Evolutionary conservation across 1,140 invertebrate species (phyloP).

Genomic region (Nymphalis io): DNA sequence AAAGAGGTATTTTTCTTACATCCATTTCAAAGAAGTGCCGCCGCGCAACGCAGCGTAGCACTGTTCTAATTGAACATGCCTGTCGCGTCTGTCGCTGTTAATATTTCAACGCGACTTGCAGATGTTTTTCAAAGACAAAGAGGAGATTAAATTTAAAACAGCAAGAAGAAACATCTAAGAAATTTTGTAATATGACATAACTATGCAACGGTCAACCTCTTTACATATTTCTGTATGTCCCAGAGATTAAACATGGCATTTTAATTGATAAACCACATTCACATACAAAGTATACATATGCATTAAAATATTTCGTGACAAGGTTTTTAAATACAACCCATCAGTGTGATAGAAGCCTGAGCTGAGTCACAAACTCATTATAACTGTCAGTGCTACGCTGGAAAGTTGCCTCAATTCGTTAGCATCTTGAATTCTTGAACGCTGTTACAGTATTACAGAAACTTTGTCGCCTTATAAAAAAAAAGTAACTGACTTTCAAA

Average conservation of each 20-base stretch:
- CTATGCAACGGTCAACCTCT: too few species aligned
- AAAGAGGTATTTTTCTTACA: neutral
- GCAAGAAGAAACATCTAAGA: too few species aligned
- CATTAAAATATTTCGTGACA: too few species aligned
- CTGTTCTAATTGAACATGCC: neutral
- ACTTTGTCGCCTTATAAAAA: slow-evolving; percentile 8
- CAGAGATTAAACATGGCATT: neutral
- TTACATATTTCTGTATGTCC: too few species aligned
- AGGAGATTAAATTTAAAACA: neutral
- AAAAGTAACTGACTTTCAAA: slow-evolving; percentile 1
- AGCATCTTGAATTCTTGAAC: slow-evolving; percentile 14
- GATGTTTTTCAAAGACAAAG: neutral
- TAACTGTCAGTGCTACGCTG: slow-evolving; percentile 3
- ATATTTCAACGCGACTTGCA: neutral
- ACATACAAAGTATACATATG: too few species aligned
- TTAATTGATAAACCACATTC: neutral
- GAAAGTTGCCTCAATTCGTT: slow-evolving; percentile 19
- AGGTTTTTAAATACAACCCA: neutral
- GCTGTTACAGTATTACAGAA: slow-evolving; percentile 11
- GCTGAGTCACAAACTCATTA: slow-evolving; percentile 20
- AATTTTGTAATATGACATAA: too few species aligned
- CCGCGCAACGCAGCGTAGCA: neutral
- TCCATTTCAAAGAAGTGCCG: neutral
- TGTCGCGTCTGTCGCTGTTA: neutral
- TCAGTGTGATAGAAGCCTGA: neutral